Evolutionary conservation across 2,888 invertebrate species (phyloP).

Genomic region (Leptarthrus brevirostris): DNA sequence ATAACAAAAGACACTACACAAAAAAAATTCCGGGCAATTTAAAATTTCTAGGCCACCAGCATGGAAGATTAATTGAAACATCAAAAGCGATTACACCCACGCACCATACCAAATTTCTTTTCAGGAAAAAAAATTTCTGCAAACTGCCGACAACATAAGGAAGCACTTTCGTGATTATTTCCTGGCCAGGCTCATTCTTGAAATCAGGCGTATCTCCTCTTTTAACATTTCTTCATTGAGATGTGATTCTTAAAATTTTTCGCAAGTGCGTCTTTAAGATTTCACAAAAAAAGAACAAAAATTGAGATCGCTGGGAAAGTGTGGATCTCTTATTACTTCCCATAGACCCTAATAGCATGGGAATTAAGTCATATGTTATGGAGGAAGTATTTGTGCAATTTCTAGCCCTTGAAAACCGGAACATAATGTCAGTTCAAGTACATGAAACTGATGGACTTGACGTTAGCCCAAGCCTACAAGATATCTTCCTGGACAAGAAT

Average conservation of each 20-base stretch:
- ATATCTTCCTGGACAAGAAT: too few species aligned
- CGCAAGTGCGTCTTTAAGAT: constrained; percentile 12
- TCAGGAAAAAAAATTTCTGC: constrained; percentile 2
- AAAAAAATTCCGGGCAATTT: neutral
- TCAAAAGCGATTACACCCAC: neutral
- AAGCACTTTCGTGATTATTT: constrained; percentile 26
- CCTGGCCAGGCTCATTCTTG: constrained; percentile 2
- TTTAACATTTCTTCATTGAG: neutral
- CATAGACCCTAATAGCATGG: too few species aligned
- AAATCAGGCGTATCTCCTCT: constrained; percentile 44
- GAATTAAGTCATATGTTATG: too few species aligned
- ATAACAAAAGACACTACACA: constrained; percentile 3
- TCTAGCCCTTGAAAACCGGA: too few species aligned
- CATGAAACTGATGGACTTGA: too few species aligned
- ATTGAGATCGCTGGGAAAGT: neutral
- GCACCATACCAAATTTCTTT: constrained; percentile 37
- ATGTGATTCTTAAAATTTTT: constrained; percentile 6
- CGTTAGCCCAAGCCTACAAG: too few species aligned
- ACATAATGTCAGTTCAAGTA: too few species aligned
- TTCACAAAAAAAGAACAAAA: constrained; percentile 15
- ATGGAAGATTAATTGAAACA: constrained; percentile 24
- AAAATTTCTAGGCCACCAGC: constrained; percentile 29
- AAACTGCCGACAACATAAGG: constrained; percentile 23
- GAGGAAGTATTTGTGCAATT: too few species aligned
- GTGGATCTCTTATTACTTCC: too few species aligned